These are phyloP conservation scores for Isichthys henryi DNA, from an alignment of 2,113 vertebrate genomes.

Conservation along the genomic window DNA sequence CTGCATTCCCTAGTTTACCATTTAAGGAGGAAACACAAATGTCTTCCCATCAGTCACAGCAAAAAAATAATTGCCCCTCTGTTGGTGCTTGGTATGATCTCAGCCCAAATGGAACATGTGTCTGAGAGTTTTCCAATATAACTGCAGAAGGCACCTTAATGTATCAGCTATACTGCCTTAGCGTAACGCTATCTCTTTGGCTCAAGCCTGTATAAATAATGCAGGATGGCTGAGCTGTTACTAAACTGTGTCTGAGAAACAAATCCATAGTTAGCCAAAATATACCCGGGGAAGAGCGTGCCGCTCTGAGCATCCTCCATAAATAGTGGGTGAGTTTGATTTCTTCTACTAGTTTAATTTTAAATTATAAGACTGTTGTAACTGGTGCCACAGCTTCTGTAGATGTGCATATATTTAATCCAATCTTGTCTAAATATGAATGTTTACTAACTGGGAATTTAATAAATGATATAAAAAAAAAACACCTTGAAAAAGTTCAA, in stretches of 20 bases:
- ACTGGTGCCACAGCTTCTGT: neutral
- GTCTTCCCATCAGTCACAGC: slow-evolving; percentile 25
- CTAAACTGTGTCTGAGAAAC: slow-evolving; percentile 68
- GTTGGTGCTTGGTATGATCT: slow-evolving; percentile 28
- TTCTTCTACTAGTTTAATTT: neutral
- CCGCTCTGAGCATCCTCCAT: neutral
- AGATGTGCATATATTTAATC: neutral
- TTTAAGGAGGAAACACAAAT: slow-evolving; percentile 26
- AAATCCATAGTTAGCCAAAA: slow-evolving; percentile 56
- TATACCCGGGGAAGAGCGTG: slow-evolving; percentile 27
- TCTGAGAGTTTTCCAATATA: slow-evolving; percentile 45
- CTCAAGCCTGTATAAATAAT: slow-evolving; percentile 76
- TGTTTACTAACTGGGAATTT: neutral
- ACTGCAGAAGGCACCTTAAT: slow-evolving; percentile 54
- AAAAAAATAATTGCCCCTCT: slow-evolving; percentile 16
- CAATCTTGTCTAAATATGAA: neutral
- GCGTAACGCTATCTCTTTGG: slow-evolving; percentile 74
- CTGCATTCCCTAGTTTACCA: slow-evolving; percentile 48
- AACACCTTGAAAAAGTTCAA: neutral
- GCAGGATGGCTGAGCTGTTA: slow-evolving; percentile 65
- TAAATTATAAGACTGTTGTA: neutral
- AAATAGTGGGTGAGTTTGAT: slow-evolving; percentile 12
- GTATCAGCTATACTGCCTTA: slow-evolving; percentile 51
- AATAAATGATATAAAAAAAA: neutral
- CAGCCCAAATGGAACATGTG: slow-evolving; percentile 27